Evolutionary conservation across 2,888 invertebrate species (phyloP).

Genomic region (Malthinus seriepunctatus): DNA sequence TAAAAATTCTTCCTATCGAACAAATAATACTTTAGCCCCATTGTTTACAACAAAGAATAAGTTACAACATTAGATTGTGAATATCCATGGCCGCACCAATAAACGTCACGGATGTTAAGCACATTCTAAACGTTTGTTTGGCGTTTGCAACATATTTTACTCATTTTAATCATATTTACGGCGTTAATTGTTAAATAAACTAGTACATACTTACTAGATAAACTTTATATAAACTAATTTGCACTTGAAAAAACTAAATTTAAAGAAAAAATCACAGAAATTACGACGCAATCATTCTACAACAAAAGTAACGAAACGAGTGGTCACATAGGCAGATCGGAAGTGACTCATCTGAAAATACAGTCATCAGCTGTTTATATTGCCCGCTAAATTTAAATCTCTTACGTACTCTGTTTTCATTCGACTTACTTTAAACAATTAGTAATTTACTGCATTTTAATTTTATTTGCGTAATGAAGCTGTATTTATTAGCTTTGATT

Average conservation of each 20-base stretch:
- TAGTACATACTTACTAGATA: slow-evolving; percentile 13
- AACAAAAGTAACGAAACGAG: slow-evolving; percentile 35
- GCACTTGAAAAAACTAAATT: slow-evolving; percentile 27
- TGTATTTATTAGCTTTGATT: too few relatives aligned
- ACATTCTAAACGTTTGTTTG: slow-evolving; percentile 11
- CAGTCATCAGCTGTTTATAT: slow-evolving; percentile 36
- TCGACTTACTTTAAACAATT: neutral
- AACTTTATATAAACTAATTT: slow-evolving; percentile 11
- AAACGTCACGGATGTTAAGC: slow-evolving; percentile 17
- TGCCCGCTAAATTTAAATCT: neutral
- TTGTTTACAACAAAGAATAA: slow-evolving; percentile 23
- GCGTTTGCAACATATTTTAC: slow-evolving; percentile 16
- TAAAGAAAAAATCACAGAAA: slow-evolving; percentile 34
- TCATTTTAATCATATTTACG: neutral
- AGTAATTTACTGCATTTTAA: neutral
- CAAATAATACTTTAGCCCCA: slow-evolving; percentile 5
- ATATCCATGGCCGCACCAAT: slow-evolving; percentile 4
- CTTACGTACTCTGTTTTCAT: too few relatives aligned
- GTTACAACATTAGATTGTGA: slow-evolving; percentile 19
- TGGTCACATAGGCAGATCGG: slow-evolving; percentile 35
- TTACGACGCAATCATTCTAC: slow-evolving; percentile 31
- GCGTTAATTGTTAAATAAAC: neutral
- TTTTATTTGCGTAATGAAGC: too few relatives aligned
- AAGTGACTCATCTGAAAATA: slow-evolving; percentile 35
- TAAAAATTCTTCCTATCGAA: neutral